These are phyloP conservation scores for Myoxocephalus aenaeus DNA, from an alignment of 2,797 vertebrate genomes.

Conservation along the genomic window DNA sequence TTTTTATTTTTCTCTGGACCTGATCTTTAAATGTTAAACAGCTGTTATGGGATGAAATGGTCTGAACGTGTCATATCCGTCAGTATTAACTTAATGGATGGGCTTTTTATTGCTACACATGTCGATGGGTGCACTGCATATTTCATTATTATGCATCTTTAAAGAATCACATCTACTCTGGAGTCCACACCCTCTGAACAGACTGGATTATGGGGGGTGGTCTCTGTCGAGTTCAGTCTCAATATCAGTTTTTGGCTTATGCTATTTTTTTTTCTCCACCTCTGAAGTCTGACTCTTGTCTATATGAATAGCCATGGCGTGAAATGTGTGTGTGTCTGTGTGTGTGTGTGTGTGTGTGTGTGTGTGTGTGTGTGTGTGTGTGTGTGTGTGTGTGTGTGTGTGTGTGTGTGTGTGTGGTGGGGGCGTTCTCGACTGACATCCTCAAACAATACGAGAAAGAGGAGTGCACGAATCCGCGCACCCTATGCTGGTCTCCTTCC, in stretches of 20 bases:
- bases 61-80: constrained; percentile 60
- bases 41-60: constrained; percentile 43
- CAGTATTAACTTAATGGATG: constrained; percentile 63
- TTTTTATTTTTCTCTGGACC: constrained; percentile 9
- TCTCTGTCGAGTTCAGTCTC: constrained; percentile 54
- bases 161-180: constrained; percentile 21
- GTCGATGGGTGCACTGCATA: constrained; percentile 55
- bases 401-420: constrained; percentile 84
- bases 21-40: constrained; percentile 37
- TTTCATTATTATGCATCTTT: constrained; percentile 57
- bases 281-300: constrained; percentile 80
- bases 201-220: constrained; percentile 44
- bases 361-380: constrained; percentile 83
- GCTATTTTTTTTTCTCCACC: constrained; percentile 74
- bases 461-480: constrained; percentile 88
- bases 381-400: constrained; percentile 78
- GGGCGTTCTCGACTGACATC: constrained; percentile 93
- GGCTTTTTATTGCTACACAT: constrained; percentile 68
- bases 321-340: constrained; percentile 79
- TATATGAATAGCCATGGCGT: constrained; percentile 90
- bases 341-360: constrained; percentile 75
- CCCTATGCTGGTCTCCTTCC: constrained; percentile 79
- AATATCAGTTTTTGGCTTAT: constrained; percentile 57
- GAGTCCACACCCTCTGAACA: constrained; percentile 34
- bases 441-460: constrained; percentile 92